Percentiles rank a stretch among this genome's conserved stretches.
phyloP scores from a whole-genome alignment of 2,113 vertebrate species.

The Neotoma lepida region DNA sequence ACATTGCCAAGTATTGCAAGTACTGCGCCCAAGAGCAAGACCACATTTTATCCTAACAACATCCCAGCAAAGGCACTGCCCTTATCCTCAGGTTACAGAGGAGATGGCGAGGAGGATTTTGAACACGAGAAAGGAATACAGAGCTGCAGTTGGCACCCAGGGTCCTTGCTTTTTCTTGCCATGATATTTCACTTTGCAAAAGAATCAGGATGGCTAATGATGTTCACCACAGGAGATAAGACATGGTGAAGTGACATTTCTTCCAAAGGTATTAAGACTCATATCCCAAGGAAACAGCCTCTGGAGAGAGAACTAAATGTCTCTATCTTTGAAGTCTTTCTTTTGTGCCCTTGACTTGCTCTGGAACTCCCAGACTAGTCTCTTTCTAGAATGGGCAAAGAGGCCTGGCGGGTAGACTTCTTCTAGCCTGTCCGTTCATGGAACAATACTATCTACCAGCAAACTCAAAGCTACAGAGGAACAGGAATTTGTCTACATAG shows the following conservation, averaged over 20 bases:
- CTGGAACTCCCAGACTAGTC: not conserved
- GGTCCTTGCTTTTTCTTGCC: not conserved
- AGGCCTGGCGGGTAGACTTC: not conserved
- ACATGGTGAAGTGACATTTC: slow-evolving; percentile 27
- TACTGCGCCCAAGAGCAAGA: slow-evolving; percentile 4
- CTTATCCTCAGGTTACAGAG: not conserved
- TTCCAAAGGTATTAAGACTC: not conserved
- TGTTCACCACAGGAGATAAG: not conserved
- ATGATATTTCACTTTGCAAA: not conserved
- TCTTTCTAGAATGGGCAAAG: not conserved
- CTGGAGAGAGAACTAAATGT: slow-evolving; percentile 5
- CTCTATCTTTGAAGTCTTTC: not conserved
- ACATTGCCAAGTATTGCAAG: slow-evolving; percentile 14
- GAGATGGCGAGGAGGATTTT: slow-evolving; percentile 1
- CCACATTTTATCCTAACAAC: not conserved
- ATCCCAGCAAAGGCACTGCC: not conserved
- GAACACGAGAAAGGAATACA: not conserved
- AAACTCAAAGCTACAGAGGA: not conserved
- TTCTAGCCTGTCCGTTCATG: not conserved
- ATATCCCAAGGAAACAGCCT: not conserved
- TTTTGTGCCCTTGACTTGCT: not conserved
- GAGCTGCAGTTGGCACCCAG: not conserved
- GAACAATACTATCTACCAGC: not conserved
- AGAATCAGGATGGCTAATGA: not conserved
- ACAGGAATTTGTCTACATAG: not conserved